A percentile compares a stretch with the other conserved stretches of the same genome.
Evolutionary conservation across 2,888 invertebrate genomes (phyloP).

Genomic region (Gisinianus flammeolus): DNA sequence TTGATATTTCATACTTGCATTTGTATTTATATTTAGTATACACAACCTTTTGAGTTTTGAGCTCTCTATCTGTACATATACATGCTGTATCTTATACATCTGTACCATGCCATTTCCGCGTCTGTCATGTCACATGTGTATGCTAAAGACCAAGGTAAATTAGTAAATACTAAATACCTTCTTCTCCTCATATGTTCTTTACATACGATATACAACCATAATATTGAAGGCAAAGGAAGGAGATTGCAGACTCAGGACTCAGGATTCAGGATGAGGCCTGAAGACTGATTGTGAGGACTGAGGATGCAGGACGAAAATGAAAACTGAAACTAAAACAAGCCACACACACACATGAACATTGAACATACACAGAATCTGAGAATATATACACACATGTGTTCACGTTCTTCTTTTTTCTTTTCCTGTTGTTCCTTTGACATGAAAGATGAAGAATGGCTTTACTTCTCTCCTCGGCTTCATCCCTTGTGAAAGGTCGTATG

Average conservation of each 20-base stretch:
- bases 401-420: constrained; percentile 2
- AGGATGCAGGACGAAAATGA: too few species aligned
- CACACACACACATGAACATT: not conserved
- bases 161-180: not conserved
- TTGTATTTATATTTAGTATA: too few species aligned
- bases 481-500: constrained; percentile 12
- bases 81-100: too few species aligned
- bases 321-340: not conserved
- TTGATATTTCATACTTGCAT: too few species aligned
- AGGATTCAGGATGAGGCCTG: not conserved
- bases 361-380: not conserved
- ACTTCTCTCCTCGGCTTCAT: not conserved
- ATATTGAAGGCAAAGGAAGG: not conserved
- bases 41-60: too few species aligned
- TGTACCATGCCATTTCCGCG: too few species aligned
- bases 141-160: not conserved
- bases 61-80: too few species aligned
- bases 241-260: not conserved
- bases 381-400: constrained; percentile 4
- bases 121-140: not conserved
- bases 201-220: not conserved
- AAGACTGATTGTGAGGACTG: not conserved
- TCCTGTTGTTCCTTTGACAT: not conserved
- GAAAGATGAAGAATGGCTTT: constrained; percentile 29
- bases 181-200: not conserved